Evolutionary conservation across 2,113 vertebrate species (phyloP).

Genomic region (Micromys minutus): DNA sequence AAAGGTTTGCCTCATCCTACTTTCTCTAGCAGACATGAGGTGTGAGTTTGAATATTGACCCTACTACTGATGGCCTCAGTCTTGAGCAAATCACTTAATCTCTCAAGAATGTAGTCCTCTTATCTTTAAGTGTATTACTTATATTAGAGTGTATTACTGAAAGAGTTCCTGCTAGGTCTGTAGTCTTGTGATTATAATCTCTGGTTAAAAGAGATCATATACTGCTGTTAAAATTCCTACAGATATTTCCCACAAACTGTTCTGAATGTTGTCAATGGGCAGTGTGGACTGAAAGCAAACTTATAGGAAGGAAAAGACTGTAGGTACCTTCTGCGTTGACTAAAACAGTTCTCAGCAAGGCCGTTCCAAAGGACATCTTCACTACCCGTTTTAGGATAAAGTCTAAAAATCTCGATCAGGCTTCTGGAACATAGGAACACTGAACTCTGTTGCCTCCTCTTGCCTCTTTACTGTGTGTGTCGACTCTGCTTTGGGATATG

Average conservation of each 20-base stretch:
- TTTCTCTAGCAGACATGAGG: slow-evolving; percentile 33
- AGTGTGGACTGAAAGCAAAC: slow-evolving; percentile 39
- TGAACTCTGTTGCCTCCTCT: neutral
- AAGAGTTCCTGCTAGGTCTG: slow-evolving; percentile 55
- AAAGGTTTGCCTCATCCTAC: slow-evolving; percentile 38
- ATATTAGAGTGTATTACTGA: slow-evolving; percentile 73
- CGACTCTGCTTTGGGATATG: neutral
- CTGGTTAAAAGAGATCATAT: slow-evolving; percentile 49
- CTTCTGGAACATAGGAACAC: neutral
- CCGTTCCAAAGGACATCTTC: slow-evolving; percentile 26
- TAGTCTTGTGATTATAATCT: slow-evolving; percentile 73
- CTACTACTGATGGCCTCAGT: slow-evolving; percentile 71
- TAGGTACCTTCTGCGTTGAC: slow-evolving; percentile 25
- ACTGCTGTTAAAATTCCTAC: slow-evolving; percentile 71
- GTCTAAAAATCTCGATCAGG: neutral
- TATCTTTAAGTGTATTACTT: slow-evolving; percentile 78
- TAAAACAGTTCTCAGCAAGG: slow-evolving; percentile 19
- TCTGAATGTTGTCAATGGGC: slow-evolving; percentile 66
- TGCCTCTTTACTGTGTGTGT: neutral
- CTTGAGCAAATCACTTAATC: slow-evolving; percentile 75
- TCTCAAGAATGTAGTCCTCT: slow-evolving; percentile 57
- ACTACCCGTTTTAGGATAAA: slow-evolving; percentile 18
- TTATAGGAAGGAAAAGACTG: slow-evolving; percentile 44
- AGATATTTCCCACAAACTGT: slow-evolving; percentile 66
- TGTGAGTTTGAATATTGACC: slow-evolving; percentile 63